Evolutionary conservation across 2,797 vertebrate species (phyloP).

Genomic region (Coendou prehensilis): DNA sequence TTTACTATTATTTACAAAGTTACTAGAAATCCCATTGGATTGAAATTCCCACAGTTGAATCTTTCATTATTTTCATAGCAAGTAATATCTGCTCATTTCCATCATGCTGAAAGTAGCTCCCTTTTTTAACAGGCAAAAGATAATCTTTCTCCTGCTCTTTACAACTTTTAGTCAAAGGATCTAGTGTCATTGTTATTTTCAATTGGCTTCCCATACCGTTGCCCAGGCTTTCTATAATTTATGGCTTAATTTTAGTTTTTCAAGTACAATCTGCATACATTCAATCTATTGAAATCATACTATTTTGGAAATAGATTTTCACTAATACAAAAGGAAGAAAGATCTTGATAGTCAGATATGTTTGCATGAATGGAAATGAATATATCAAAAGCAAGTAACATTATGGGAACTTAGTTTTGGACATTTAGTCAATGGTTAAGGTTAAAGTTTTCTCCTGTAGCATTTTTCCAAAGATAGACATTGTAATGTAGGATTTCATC

Average conservation of each 20-base stretch:
- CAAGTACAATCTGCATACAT: conserved; percentile 10
- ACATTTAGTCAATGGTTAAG: not conserved
- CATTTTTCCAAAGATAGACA: conserved; percentile 23
- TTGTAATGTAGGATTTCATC: conserved; percentile 20
- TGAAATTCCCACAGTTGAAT: conserved; percentile 29
- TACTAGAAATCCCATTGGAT: conserved; percentile 8
- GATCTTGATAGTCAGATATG: not conserved
- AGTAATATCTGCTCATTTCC: conserved; percentile 38
- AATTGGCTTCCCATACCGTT: not conserved
- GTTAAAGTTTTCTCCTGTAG: not conserved
- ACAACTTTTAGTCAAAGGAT: not conserved
- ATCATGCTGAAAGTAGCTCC: not conserved
- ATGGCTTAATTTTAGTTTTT: conserved; percentile 49
- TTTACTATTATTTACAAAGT: conserved; percentile 76
- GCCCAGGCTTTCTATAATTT: not conserved
- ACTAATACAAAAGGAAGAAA: not conserved
- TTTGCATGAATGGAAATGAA: not conserved
- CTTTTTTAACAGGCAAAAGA: not conserved
- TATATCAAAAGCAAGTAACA: not conserved
- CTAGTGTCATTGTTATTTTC: not conserved
- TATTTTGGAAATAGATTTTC: not conserved
- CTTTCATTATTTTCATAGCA: conserved; percentile 63
- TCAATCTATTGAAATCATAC: conserved; percentile 13
- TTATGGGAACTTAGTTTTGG: not conserved
- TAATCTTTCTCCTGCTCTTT: not conserved